Evolutionary conservation across 2,888 invertebrate species (phyloP).

Genomic region (Chrysomela aeneicollis): DNA sequence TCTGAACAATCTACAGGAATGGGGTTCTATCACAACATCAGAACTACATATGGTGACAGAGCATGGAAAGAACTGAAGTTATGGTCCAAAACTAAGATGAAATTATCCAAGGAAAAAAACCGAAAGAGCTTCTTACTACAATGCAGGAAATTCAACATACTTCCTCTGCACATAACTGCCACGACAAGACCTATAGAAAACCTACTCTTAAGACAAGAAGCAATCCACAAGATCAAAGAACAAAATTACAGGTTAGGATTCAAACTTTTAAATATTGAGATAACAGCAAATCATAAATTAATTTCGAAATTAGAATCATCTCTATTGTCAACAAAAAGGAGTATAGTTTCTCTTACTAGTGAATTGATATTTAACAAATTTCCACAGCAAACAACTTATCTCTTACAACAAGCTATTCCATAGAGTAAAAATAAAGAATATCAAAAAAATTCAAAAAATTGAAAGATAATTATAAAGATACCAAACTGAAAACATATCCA

Average conservation of each 20-base stretch:
- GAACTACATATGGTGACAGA: background rate
- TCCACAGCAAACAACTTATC: background rate
- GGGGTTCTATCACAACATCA: too few species aligned
- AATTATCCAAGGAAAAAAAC: conserved; percentile 2
- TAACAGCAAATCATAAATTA: background rate
- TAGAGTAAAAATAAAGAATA: conserved; percentile 6
- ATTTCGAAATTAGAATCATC: background rate
- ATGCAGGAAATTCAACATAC: background rate
- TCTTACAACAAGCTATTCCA: conserved; percentile 1
- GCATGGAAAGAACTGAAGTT: background rate
- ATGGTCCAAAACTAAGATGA: conserved; percentile 1
- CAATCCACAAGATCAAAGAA: background rate
- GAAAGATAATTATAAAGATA: too few species aligned
- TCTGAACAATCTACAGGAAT: too few species aligned
- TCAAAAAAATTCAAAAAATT: too few species aligned
- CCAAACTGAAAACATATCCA: background rate
- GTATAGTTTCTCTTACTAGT: background rate
- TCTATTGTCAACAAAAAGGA: background rate
- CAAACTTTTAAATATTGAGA: conserved; percentile 5
- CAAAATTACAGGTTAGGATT: conserved; percentile 3
- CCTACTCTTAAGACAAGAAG: background rate
- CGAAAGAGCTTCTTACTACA: background rate
- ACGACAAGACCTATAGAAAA: background rate
- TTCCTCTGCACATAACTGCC: background rate
- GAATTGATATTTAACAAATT: background rate